Percentiles rank a stretch among this genome's conserved stretches.
Evolutionary conservation across 2,113 vertebrate species (phyloP).

Genomic region (Passer montanus): DNA sequence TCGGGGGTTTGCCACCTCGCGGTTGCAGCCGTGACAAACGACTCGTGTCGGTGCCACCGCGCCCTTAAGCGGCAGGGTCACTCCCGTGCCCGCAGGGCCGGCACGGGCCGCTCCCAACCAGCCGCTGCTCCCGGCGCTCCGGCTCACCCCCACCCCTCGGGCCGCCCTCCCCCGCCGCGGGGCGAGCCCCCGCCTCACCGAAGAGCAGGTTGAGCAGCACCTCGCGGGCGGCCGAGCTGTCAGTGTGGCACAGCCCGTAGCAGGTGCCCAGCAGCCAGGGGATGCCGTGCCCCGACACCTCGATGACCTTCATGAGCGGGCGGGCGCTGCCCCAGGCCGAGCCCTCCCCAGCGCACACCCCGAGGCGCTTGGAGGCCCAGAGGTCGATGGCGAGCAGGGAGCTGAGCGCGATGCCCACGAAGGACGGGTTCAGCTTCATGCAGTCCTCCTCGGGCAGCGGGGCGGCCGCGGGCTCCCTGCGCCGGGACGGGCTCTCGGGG

Average conservation of each 20-base stretch:
- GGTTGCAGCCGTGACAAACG: not conserved
- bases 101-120: no score
- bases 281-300: slow-evolving; percentile 93
- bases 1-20: accelerated
- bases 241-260: slow-evolving; percentile 88
- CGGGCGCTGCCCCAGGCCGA: slow-evolving; percentile 90
- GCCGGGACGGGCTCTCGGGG: slow-evolving; percentile 85
- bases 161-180: not conserved
- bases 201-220: slow-evolving; percentile 94
- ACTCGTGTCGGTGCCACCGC: accelerated
- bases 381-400: slow-evolving; percentile 93
- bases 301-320: slow-evolving; percentile 92
- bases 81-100: not conserved
- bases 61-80: accelerated
- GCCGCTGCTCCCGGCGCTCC: not conserved
- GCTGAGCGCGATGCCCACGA: slow-evolving; percentile 89
- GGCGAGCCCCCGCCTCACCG: slow-evolving; percentile 74
- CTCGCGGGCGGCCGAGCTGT: slow-evolving; percentile 88
- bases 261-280: slow-evolving; percentile 88
- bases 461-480: slow-evolving; percentile 75
- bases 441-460: slow-evolving; percentile 86
- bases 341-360: slow-evolving; percentile 90
- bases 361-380: slow-evolving; percentile 93
- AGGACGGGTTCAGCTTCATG: slow-evolving; percentile 91
- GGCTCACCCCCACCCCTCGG: not conserved